Evolutionary conservation across 2,113 vertebrate species (phyloP), one percentile per base, ranked within the genome.

Genomic region (Xiphias gladius): DNA sequence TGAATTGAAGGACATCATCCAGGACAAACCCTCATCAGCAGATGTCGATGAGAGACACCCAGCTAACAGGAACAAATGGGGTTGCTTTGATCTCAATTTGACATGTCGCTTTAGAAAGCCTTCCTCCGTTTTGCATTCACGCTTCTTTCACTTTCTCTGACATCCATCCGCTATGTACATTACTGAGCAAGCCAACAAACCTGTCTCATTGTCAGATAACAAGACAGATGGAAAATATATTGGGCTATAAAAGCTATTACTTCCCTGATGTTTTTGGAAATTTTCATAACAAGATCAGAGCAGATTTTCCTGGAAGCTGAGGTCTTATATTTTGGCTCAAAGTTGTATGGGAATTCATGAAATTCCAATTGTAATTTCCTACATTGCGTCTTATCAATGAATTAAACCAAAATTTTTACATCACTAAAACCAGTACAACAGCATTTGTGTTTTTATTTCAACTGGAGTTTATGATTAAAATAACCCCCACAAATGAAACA

Each of bases 1-100:
- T 83, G 89, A 92, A 92, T 90, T 90, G 89, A 95, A 95, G 93
- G 93, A 92, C 92, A 86, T 74, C 86, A 83, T 87, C 80, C 85
- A 86, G 92, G 92, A 93, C 89, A 92, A 93, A 93, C 87, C 91
- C 86, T 89, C 87, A 91, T 92, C 91, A 93, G 84, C 86, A 92
- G 85, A 91, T 91, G 92, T 82, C 85, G 83, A 90, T 89, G 86
- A 87, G 84, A 83, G 83, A 89, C 65, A 48, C 52, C 58, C 65
- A 69, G 85, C 82, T 87, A 93, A 90, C 87, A 68, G 83, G 85
- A 80, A 89, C 79, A 88, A 93, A 92, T 89, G 74, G 79, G 77
- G 83, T 66, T 63, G 73, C 79, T 87, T 89, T 61, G 43, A 89
- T 89, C 78, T 85, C 78, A 78, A 67, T 86, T 82, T 86, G 79